A percentile compares a stretch with the other conserved stretches of the same genome.
phyloP scores from a whole-genome alignment of 1,140 invertebrate genomes.

The Tenebrio molitor region DNA sequence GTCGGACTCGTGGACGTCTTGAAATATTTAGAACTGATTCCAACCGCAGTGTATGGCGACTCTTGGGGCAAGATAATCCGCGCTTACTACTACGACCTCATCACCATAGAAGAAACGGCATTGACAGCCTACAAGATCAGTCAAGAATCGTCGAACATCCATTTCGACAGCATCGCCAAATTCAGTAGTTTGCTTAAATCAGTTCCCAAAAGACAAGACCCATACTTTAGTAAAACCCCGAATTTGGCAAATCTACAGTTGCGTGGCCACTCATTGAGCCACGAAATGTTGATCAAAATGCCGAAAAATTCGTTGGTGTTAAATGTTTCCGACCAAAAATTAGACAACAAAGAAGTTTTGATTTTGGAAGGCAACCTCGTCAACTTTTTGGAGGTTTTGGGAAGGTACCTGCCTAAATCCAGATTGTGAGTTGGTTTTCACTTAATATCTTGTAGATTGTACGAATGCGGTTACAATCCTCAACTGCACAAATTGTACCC shows the following conservation, averaged over 20 bases:
- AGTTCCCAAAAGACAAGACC: too few species aligned
- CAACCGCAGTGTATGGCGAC: slow-evolving; percentile 85
- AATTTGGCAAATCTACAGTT: too few species aligned
- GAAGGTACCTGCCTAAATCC: slow-evolving; percentile 73
- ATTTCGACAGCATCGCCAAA: too few species aligned
- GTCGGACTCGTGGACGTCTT: slow-evolving; percentile 84
- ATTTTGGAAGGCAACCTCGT: slow-evolving; percentile 53
- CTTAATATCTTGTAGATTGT: not conserved
- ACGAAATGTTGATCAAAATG: too few species aligned
- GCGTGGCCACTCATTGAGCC: too few species aligned
- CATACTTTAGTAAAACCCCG: too few species aligned
- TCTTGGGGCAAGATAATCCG: slow-evolving; percentile 86
- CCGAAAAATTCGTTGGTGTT: too few species aligned
- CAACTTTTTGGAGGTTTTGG: slow-evolving; percentile 63
- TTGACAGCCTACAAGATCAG: too few species aligned
- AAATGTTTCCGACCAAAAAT: slow-evolving; percentile 69
- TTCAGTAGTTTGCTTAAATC: too few species aligned
- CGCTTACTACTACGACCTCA: slow-evolving; percentile 80
- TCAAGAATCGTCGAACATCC: too few species aligned
- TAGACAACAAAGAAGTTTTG: slow-evolving; percentile 73
- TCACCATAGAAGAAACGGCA: too few species aligned
- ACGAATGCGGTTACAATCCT: not conserved
- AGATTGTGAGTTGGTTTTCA: too few species aligned
- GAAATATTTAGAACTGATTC: slow-evolving; percentile 72
- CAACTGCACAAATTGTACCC: not conserved